Conservation (phyloP, 2,113 vertebrate species). For the Stictonetta naevosa region DNA sequence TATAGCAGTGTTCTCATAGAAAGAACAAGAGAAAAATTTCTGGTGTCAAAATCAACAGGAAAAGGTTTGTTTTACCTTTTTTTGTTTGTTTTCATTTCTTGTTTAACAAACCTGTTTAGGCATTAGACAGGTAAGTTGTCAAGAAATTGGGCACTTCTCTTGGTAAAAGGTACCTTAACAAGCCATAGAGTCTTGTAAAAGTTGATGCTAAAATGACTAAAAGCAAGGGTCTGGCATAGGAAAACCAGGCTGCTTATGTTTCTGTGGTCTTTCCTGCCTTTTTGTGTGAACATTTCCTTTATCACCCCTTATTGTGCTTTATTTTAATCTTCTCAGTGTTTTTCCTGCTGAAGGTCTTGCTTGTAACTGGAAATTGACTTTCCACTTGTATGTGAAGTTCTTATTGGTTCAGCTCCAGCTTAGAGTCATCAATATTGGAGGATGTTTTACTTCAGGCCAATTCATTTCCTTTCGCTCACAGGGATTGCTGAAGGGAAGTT, state of each 20-base stretch:
- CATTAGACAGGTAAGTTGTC: background rate
- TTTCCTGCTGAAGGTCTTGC: background rate
- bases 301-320: background rate
- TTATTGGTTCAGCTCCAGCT: background rate
- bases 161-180: background rate
- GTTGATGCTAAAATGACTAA: background rate
- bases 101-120: background rate
- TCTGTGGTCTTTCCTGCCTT: background rate
- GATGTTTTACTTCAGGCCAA: background rate
- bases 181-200: background rate
- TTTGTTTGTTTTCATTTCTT: background rate
- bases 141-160: background rate
- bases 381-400: background rate
- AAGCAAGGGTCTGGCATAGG: background rate
- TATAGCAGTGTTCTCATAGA: slow-evolving; percentile 83
- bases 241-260: background rate
- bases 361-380: background rate
- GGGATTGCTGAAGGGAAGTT: background rate
- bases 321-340: background rate
- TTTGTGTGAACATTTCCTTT: background rate
- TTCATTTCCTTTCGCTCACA: background rate
- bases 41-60: slow-evolving; percentile 57
- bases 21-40: slow-evolving; percentile 79
- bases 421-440: accelerated
- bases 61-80: slow-evolving; percentile 79